Conservation (phyloP, 2,797 vertebrate species). For the Neostethus bicornis region DNA sequence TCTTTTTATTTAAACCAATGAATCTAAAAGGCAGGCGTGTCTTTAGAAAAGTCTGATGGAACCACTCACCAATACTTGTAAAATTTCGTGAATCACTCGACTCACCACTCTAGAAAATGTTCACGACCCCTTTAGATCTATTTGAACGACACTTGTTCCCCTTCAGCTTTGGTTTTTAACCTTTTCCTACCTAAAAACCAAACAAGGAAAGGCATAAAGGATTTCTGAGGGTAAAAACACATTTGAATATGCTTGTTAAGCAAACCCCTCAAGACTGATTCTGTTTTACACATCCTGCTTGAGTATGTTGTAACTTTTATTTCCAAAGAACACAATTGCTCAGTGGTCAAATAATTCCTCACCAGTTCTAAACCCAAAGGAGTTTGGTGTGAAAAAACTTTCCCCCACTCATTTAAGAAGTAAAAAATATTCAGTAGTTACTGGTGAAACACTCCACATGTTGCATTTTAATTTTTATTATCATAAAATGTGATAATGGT, state of each 20-base stretch:
- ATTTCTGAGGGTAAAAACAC: neutral
- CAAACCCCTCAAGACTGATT: neutral
- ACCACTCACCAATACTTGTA: neutral
- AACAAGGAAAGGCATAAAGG: neutral
- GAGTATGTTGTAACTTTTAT: neutral
- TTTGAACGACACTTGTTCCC: neutral
- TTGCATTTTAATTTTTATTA: neutral
- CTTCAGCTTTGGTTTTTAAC: neutral
- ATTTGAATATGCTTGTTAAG: neutral
- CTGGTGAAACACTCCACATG: neutral
- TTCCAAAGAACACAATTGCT: neutral
- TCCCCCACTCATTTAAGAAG: too few relatives aligned
- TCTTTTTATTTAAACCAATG: constrained; percentile 5
- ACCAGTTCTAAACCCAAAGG: neutral
- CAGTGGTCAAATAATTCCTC: neutral
- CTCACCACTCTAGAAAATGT: neutral
- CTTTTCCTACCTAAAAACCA: neutral
- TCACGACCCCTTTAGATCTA: neutral
- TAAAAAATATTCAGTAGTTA: too few relatives aligned
- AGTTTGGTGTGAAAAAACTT: neutral
- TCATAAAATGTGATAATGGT: neutral
- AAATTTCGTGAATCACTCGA: neutral
- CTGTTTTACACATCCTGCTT: neutral
- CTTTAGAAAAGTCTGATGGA: neutral
- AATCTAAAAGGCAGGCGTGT: neutral